Conservation (phyloP, 2,888 invertebrate genomes). For the Chouioia cunea region DNA sequence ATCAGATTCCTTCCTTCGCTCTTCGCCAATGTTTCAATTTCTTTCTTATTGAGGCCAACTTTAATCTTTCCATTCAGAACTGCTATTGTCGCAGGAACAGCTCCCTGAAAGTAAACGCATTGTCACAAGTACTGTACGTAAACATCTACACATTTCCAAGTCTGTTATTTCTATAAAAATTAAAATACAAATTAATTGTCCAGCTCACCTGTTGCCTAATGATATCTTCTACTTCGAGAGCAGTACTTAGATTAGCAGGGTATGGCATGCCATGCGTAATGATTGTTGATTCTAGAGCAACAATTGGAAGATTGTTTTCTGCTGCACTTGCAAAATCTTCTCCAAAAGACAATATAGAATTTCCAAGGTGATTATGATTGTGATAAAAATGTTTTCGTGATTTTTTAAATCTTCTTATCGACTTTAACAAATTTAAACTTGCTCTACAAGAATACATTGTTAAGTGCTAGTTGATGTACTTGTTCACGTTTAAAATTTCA, state of each 20-base stretch:
- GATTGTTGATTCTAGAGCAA: slow-evolving; percentile 97
- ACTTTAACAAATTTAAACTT: too few species aligned
- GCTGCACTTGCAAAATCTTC: slow-evolving; percentile 36
- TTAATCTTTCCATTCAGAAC: slow-evolving; percentile 86
- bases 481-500: too few species aligned
- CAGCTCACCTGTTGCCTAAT: slow-evolving; percentile 79
- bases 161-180: background rate
- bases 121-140: slow-evolving; percentile 4
- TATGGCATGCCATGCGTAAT: slow-evolving; percentile 98
- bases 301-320: slow-evolving; percentile 74
- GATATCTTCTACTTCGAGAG: slow-evolving; percentile 82
- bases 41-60: slow-evolving; percentile 79
- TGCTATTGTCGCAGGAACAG: slow-evolving; percentile 92
- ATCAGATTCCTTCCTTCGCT: slow-evolving; percentile 70
- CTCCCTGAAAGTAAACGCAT: slow-evolving; percentile 73
- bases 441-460: too few species aligned
- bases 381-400: too few species aligned
- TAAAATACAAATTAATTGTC: slow-evolving; percentile 22
- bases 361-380: background rate
- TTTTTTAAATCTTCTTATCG: too few species aligned
- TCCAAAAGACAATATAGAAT: slow-evolving; percentile 31
- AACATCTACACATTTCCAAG: background rate
- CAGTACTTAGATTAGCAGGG: slow-evolving; percentile 91
- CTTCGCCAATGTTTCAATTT: slow-evolving; percentile 77
- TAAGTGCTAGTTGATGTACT: too few species aligned